Percentiles rank a stretch among this genome's conserved stretches.
Conservation (phyloP, 2,797 vertebrate species). For the Florisuga fusca region DNA sequence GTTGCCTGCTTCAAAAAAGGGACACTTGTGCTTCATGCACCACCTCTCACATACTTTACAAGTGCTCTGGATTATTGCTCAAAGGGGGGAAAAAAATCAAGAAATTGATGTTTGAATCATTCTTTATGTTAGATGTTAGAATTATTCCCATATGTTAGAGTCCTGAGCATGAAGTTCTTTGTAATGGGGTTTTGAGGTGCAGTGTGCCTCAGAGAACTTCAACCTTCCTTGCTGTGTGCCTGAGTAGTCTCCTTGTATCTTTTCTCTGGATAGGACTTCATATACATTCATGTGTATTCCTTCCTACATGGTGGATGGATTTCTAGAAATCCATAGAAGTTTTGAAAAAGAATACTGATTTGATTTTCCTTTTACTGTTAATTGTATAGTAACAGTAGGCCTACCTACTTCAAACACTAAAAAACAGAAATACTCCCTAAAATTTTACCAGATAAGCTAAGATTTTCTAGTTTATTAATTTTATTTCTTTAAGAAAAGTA, state of each 20-base stretch:
- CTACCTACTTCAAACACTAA: background rate
- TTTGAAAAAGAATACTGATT: background rate
- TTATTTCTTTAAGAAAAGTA: slow-evolving; percentile 27
- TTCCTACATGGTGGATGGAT: background rate
- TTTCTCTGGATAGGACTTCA: background rate
- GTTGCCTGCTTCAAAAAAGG: background rate
- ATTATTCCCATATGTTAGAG: background rate
- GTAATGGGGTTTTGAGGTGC: background rate
- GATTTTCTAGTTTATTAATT: slow-evolving; percentile 9
- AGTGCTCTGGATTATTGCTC: background rate
- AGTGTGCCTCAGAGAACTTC: background rate
- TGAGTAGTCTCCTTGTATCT: background rate
- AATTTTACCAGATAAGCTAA: background rate
- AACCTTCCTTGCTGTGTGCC: background rate
- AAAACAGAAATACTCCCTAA: background rate
- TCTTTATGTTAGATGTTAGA: background rate
- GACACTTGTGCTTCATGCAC: background rate
- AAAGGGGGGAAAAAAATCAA: background rate
- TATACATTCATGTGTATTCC: background rate
- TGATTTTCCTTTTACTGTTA: background rate
- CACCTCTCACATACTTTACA: background rate
- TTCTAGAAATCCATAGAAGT: background rate
- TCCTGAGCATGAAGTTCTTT: background rate
- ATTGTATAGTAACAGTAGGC: background rate
- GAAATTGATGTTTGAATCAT: rapidly evolving